A percentile compares a stretch with the other conserved stretches of the same genome.
Evolutionary conservation across 2,113 vertebrate species (phyloP).

Genomic region (Caretta caretta): DNA sequence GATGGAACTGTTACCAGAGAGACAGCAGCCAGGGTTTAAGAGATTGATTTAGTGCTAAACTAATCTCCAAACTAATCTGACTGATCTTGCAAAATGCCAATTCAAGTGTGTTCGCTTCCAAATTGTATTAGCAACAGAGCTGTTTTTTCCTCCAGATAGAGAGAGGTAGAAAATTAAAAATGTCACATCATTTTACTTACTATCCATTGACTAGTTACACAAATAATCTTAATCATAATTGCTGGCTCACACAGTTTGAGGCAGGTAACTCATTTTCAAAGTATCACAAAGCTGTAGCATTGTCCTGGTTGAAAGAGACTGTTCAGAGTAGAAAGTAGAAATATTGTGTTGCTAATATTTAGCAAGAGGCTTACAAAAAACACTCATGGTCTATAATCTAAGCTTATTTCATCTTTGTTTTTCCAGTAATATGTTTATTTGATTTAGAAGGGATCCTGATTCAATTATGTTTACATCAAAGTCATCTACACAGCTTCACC

Average conservation of each 20-base stretch:
- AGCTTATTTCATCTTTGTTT: not conserved
- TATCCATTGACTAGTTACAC: not conserved
- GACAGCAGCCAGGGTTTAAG: slow-evolving; percentile 28
- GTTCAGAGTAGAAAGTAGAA: not conserved
- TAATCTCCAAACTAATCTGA: slow-evolving; percentile 35
- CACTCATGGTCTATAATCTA: not conserved
- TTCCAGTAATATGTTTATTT: not conserved
- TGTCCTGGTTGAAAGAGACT: not conserved
- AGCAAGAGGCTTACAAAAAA: not conserved
- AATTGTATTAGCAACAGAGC: not conserved
- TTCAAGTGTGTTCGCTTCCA: not conserved
- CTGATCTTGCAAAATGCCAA: slow-evolving; percentile 30
- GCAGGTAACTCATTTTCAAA: not conserved
- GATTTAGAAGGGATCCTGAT: not conserved
- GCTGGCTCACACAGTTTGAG: not conserved
- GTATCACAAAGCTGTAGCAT: not conserved
- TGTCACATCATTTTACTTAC: not conserved
- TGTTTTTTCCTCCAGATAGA: not conserved
- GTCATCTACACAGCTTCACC: not conserved
- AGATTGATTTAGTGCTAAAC: slow-evolving; percentile 16
- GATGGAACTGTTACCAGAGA: not conserved
- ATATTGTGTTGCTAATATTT: not conserved
- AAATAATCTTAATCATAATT: not conserved
- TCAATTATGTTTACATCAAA: not conserved
- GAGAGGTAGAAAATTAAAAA: not conserved